Evolutionary conservation across 2,113 vertebrate genomes (phyloP).

Genomic region (Ginglymostoma cirratum): DNA sequence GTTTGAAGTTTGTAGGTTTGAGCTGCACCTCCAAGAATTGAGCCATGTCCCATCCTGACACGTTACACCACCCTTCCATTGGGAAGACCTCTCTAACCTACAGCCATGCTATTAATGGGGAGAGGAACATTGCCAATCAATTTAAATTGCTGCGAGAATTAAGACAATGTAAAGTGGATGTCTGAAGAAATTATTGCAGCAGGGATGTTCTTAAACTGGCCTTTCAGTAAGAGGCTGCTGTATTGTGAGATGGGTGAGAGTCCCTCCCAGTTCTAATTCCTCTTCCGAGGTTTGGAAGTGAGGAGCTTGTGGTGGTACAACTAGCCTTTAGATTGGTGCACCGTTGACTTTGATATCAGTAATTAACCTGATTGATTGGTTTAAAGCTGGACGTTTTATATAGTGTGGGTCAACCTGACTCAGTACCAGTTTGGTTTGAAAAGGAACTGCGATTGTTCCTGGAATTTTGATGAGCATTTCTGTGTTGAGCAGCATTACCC

Average conservation of each 20-base stretch:
- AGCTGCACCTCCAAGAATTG: not conserved
- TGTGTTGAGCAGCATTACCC: not conserved
- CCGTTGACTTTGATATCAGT: not conserved
- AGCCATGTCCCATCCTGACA: not conserved
- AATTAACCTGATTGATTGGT: not conserved
- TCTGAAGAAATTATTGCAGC: not conserved
- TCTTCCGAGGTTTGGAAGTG: not conserved
- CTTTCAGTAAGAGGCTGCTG: not conserved
- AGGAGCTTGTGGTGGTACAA: not conserved
- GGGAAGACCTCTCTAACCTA: not conserved
- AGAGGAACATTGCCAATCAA: not conserved
- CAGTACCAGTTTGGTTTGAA: not conserved
- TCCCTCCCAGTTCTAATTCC: not conserved
- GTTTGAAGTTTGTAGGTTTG: not conserved
- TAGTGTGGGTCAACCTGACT: not conserved
- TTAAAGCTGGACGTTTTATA: not conserved
- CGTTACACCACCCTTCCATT: not conserved
- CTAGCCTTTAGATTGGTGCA: not conserved
- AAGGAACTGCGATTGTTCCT: not conserved
- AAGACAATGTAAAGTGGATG: not conserved
- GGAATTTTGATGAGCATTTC: not conserved
- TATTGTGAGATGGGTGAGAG: not conserved
- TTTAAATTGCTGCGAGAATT: not conserved
- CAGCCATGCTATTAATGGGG: not conserved
- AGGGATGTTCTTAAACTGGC: not conserved